Conservation (phyloP, 2,113 vertebrate genomes). For the Lepus timidus region DNA sequence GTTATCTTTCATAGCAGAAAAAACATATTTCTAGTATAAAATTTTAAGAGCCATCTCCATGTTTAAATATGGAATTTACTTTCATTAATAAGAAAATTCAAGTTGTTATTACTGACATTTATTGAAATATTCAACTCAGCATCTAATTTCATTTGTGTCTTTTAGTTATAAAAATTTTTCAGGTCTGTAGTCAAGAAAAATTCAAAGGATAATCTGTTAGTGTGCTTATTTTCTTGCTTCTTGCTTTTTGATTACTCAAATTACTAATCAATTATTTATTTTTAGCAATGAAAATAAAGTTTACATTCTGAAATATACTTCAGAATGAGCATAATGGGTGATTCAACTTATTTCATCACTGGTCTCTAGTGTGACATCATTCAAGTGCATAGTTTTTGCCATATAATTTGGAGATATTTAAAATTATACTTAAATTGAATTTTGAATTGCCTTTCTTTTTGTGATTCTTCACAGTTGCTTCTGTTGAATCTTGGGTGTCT, state of each 20-base stretch:
- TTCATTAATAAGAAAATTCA: constrained; percentile 25
- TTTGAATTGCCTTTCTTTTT: background rate
- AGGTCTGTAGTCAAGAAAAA: background rate
- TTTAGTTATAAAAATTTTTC: constrained; percentile 46
- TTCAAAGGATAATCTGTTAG: background rate
- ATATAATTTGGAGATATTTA: constrained; percentile 42
- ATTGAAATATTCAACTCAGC: background rate
- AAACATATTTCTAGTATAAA: background rate
- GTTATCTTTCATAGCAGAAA: background rate
- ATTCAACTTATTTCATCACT: background rate
- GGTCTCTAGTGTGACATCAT: background rate
- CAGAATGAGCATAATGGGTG: background rate
- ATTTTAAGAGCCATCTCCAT: background rate
- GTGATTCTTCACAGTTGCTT: background rate
- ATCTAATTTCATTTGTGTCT: constrained; percentile 27
- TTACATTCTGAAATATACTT: constrained; percentile 24
- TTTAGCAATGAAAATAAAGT: background rate
- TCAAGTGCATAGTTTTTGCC: background rate
- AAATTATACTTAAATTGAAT: constrained; percentile 21
- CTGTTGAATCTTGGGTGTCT: background rate
- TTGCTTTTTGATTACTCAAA: constrained; percentile 28
- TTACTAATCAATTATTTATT: background rate
- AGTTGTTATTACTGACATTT: constrained; percentile 2
- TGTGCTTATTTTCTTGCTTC: background rate
- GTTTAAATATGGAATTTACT: constrained; percentile 18